Percentiles rank a stretch among this genome's conserved stretches.
These are phyloP conservation scores for Gallinago stenura DNA, from an alignment of 2,797 vertebrate species.

Conservation along the genomic window DNA sequence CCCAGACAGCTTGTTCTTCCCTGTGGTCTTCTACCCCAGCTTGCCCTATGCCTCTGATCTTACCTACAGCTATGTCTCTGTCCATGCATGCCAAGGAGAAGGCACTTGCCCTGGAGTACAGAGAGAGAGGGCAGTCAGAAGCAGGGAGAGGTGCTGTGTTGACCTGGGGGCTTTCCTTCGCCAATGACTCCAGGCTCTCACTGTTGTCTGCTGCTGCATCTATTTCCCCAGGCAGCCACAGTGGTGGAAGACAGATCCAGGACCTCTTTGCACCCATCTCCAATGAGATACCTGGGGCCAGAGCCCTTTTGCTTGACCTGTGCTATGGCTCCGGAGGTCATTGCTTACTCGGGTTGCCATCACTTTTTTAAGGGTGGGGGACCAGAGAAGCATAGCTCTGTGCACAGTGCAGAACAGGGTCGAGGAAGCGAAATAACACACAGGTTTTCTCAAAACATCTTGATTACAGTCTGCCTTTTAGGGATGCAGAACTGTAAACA, in stretches of 20 bases:
- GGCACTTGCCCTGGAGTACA: not conserved
- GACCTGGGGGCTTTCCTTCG: not conserved
- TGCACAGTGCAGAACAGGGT: not conserved
- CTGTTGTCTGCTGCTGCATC: not conserved
- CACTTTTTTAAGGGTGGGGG: not conserved
- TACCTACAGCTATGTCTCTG: not conserved
- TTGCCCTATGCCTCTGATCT: not conserved
- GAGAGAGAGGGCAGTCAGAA: not conserved
- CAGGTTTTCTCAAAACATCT: not conserved
- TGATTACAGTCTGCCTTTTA: not conserved
- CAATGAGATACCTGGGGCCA: rapidly evolving
- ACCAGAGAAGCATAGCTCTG: not conserved
- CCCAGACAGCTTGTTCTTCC: not conserved
- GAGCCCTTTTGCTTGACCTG: not conserved
- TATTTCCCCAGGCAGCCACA: not conserved
- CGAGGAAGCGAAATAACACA: not conserved
- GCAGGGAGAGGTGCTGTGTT: not conserved
- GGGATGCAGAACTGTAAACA: not conserved
- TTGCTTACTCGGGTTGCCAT: not conserved
- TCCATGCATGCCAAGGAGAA: not conserved
- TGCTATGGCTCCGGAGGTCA: not conserved
- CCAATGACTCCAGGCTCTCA: rapidly evolving
- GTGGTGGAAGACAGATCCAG: not conserved
- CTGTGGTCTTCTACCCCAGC: not conserved
- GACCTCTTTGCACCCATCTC: not conserved